Base-by-base conservation (phyloP, 2,797 vertebrate species). In the Ctenopoma multispine region DNA sequence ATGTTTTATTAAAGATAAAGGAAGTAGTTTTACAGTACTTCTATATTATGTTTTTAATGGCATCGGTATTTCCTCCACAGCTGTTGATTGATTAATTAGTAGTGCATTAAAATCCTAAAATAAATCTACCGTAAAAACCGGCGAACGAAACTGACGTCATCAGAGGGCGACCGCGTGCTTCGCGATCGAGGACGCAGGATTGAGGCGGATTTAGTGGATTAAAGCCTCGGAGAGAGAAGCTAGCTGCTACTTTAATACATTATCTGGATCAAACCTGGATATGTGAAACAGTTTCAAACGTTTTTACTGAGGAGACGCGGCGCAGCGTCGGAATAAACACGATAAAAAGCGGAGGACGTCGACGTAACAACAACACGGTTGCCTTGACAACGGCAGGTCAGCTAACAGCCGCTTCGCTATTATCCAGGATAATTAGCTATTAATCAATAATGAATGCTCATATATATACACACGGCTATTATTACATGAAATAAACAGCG, bases 151-250 rank as follows among this genome's bases (percentile, higher is more conserved):
- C 0, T 71, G 62, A 78, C 80, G 86, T 88, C 83, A 91, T 81
- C 76, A 13, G 0, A 0, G 2, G 0, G 21, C 2, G 83, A 50
- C 78, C 0, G 49, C 46, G n/a, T 44, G 12, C 41, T 15, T 17
- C 1, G 12, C 3, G 17, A 44, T 4, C 1, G 9, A 20, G 15
- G 41, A 14, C 38, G 13, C 1, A 43, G 46, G n/a, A 21, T 47
- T 44, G 82, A 79, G 82, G 75, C 72, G 63, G 85, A 91, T 92
- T 70, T 76, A 7, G 21, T 18, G 82, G 88, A 92, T 94, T 92
- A 84, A 3, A 27, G 18, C 2, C 10, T 67, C 14, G 47, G 8
- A 40, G 1, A 24, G 13, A 29, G 53, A 41, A 21, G 27, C 15
- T n/a, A 51, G 14, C 21, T 17, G 40, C 17, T 1, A 13, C 14